Conservation (phyloP, 2,797 vertebrate genomes). For the Myioborus melanocephalus region DNA sequence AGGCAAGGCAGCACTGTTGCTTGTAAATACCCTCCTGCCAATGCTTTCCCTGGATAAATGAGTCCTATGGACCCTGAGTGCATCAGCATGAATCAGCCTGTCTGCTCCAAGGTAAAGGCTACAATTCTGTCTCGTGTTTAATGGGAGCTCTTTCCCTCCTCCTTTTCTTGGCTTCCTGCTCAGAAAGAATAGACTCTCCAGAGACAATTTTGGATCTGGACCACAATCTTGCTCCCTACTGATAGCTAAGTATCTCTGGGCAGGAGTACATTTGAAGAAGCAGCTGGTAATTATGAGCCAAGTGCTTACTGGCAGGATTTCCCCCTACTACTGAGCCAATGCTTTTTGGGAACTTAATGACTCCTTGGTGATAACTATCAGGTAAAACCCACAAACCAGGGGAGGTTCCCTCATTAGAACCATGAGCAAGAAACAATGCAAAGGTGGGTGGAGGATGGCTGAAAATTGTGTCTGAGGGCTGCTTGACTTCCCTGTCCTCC, state of each 20-base stretch:
- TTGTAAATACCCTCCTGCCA: slow-evolving; percentile 17
- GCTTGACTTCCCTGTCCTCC: not conserved
- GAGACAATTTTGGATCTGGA: slow-evolving; percentile 14
- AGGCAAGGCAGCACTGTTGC: not conserved
- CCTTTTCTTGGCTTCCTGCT: slow-evolving; percentile 47
- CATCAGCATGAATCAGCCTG: slow-evolving; percentile 4
- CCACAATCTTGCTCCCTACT: slow-evolving; percentile 8
- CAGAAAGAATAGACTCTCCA: slow-evolving; percentile 46
- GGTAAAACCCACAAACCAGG: slow-evolving; percentile 15
- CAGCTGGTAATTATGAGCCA: slow-evolving; percentile 49
- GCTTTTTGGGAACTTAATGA: slow-evolving; percentile 44
- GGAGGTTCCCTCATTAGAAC: slow-evolving; percentile 30
- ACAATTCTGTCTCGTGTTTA: not conserved
- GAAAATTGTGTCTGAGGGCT: not conserved
- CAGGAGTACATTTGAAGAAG: slow-evolving; percentile 55
- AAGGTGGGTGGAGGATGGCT: not conserved
- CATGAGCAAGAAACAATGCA: slow-evolving; percentile 17
- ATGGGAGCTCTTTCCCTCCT: not conserved
- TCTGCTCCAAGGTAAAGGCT: not conserved
- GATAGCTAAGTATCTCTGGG: slow-evolving; percentile 53
- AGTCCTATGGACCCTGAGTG: not conserved
- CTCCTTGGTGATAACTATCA: slow-evolving; percentile 31
- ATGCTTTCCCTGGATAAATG: not conserved
- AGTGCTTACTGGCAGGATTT: slow-evolving; percentile 64
- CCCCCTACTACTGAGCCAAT: slow-evolving; percentile 40